Conservation (phyloP, 53 echinoderm and acorn worm species). For the Henricia sp. region DNA sequence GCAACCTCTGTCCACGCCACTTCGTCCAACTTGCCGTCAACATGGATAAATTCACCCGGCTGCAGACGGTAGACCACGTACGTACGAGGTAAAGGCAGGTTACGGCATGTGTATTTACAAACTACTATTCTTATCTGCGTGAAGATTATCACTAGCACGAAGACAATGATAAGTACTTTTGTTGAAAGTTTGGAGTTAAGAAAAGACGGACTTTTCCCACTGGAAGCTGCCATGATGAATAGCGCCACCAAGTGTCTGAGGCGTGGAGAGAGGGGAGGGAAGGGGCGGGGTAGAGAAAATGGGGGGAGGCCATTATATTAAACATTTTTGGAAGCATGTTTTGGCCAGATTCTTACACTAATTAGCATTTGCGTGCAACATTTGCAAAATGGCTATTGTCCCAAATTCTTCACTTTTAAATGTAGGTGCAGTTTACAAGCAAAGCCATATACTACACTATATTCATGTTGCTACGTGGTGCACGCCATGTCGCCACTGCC, state of each 20-base stretch:
- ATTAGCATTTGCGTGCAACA: too few species aligned
- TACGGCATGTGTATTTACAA: constrained; percentile 39
- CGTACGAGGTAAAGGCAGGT: constrained; percentile 70
- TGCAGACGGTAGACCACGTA: constrained; percentile 73
- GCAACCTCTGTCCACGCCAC: constrained; percentile 63
- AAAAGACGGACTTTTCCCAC: constrained; percentile 17
- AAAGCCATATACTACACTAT: too few species aligned
- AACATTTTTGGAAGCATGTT: too few species aligned
- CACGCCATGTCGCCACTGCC: too few species aligned
- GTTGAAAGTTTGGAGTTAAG: constrained; percentile 26
- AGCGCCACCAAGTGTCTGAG: constrained; percentile 48
- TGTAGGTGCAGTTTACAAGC: too few species aligned
- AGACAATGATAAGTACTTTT: constrained; percentile 32
- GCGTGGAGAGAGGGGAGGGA: too few species aligned
- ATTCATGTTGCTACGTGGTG: too few species aligned
- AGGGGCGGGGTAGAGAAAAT: too few species aligned
- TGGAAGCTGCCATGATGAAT: constrained; percentile 48
- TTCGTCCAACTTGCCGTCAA: constrained; percentile 85
- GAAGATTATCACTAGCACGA: constrained; percentile 37
- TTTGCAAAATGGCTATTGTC: too few species aligned
- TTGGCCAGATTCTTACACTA: too few species aligned
- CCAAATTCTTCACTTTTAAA: too few species aligned
- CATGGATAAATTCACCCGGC: constrained; percentile 58
- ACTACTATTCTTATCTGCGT: constrained; percentile 27
- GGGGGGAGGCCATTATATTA: too few species aligned